These are phyloP conservation scores for Pristionchus fissidentatus DNA, from an alignment of 2,888 invertebrate species.

Conservation along the genomic window DNA sequence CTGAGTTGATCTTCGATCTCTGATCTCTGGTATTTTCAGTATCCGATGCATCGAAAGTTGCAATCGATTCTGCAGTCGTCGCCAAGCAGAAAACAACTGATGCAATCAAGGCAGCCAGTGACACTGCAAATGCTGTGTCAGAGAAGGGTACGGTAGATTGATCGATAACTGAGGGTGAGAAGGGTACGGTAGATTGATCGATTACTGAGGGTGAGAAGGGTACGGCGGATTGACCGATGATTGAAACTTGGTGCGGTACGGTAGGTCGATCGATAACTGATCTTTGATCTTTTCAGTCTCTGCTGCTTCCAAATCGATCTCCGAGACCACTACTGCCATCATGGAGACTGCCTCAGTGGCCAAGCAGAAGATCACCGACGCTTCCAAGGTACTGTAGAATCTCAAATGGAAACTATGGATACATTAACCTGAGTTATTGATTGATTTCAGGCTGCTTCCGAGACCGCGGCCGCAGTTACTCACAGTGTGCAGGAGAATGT, in stretches of 20 bases:
- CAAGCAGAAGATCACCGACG: slow-evolving; percentile 11
- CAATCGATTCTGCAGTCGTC: neutral
- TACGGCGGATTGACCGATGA: no score
- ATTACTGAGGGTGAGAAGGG: neutral
- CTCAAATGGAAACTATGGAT: neutral
- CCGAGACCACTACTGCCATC: slow-evolving; percentile 20
- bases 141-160: neutral
- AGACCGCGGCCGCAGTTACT: neutral
- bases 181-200: neutral
- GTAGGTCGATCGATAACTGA: neutral
- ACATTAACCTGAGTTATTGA: neutral
- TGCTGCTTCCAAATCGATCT: neutral
- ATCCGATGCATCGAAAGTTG: neutral
- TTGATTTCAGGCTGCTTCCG: neutral
- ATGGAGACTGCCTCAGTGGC: slow-evolving; percentile 6
- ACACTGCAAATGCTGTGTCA: neutral
- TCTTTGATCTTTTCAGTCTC: neutral
- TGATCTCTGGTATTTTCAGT: neutral
- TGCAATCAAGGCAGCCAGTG: neutral
- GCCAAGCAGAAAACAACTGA: neutral
- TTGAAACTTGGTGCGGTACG: neutral
- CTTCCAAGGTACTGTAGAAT: neutral
- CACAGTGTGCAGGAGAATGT: slow-evolving; percentile 12
- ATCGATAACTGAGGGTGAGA: neutral
- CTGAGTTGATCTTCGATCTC: slow-evolving; percentile 36